These are phyloP conservation scores for Acrossocheilus wenchowensis DNA, from an alignment of 2,797 vertebrate species.

Conservation along the genomic window DNA sequence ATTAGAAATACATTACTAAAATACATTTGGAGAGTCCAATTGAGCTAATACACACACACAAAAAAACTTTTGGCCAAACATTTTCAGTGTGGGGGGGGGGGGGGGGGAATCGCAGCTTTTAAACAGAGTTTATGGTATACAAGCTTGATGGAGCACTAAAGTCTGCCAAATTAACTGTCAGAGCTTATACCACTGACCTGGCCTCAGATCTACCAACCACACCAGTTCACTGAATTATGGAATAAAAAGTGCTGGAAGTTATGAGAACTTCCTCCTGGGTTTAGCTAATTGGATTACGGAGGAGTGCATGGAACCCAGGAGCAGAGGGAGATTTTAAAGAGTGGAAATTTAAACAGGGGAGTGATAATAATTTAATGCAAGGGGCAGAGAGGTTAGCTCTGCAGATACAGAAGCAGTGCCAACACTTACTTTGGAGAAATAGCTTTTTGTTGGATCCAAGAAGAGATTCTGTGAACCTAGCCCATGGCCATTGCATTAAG, in stretches of 20 bases:
- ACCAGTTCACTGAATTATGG: conserved; percentile 24
- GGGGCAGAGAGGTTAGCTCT: conserved; percentile 54
- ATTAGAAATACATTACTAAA: background rate
- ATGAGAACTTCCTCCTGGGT: conserved; percentile 33
- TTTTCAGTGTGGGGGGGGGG: background rate
- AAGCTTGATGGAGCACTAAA: background rate
- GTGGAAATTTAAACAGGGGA: conserved; percentile 49
- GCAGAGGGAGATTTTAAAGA: conserved; percentile 44
- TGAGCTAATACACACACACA: background rate
- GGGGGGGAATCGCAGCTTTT: background rate
- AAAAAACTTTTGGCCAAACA: background rate
- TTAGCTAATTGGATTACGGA: conserved; percentile 50
- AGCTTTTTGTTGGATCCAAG: conserved; percentile 22
- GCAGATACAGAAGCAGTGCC: conserved; percentile 33
- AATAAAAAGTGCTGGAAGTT: conserved; percentile 51
- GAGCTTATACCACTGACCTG: background rate
- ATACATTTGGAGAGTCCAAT: background rate
- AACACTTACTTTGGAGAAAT: conserved; percentile 11
- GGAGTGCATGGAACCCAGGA: conserved; percentile 26
- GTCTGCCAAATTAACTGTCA: background rate
- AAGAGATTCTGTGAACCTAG: background rate
- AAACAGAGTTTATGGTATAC: background rate
- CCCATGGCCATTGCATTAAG: conserved; percentile 24
- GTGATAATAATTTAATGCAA: conserved; percentile 59
- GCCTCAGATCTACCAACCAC: conserved; percentile 12